Base-by-base conservation (phyloP, 2,113 vertebrate species). In the Potamarius usumacintae region DNA sequence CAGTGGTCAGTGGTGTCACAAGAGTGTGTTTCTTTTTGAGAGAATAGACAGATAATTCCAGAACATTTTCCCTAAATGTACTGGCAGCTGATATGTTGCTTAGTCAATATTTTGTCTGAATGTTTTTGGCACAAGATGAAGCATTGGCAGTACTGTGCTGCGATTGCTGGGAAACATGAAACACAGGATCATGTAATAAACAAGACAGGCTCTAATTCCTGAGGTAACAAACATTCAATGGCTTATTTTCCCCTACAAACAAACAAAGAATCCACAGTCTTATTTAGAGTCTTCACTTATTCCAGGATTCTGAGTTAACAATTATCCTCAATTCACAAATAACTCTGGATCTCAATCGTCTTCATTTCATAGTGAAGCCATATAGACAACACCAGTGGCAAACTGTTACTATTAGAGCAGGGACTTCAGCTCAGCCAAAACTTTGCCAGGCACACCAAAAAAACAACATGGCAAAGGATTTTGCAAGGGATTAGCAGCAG, bases 51-150 rank as follows among this genome's bases (percentile, higher is more conserved):
- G 62, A 53, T 78, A 76, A 74, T 87, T 84, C 52, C 20, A 76
- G 78, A 84, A 80, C 84, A 90, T 77, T 88, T 85, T 77, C 67
- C 22, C 50, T 63, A 86, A 87, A 86, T 71, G 58, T 50, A 14
- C 55, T 86, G 72, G 87, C 87, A 72, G 27, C 22, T 84, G 22
- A 83, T 17, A 48, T 9, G 27, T 9, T 72, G 81, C 63, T 77
- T 79, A 58, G 71, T 69, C 72, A 57, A 27, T 67, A 30, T 57
- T 71, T 78, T 69, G 50, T 78, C 79, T 48, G 34, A 63, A 48
- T 83, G 88, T 78, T 85, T 85, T 67, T 89, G 79, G 79, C 79
- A 86, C 58, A 27, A 11, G 42, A 4, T 18, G 1, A 82, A 53
- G n/a, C 42, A 25, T 52, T 57, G 52, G 85, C 53, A n/a, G 63